Evolutionary conservation across 2,888 invertebrate genomes (phyloP), one percentile per base, ranked within the genome.

Genomic region (Lydus trimaculatus): DNA sequence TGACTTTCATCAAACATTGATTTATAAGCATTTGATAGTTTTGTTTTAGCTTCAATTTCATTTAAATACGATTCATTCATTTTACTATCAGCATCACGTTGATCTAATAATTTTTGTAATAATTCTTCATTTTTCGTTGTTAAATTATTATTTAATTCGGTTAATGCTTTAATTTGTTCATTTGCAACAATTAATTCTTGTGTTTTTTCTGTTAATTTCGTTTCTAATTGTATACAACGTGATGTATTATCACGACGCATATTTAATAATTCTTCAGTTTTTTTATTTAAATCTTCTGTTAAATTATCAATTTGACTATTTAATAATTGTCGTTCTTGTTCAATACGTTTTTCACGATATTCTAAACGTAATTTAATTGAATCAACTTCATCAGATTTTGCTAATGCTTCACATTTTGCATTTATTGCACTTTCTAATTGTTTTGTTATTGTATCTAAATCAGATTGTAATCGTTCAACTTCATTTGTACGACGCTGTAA

Each of bases 11-110:
- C 92, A 77, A 91, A 89, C 85, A 94, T 91, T 36, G 89, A 90
- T 86, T 95, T 95, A 81, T 96, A 96, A 13, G 97, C 86, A 73
- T 94, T 92, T 2, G 94, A 91, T 65, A 98, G 87, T 86, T 94
- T 94, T 0, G 91, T 91, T 86, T 96, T 96, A 3, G 96, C 93
- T 70, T 92, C 90, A 20, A 97, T 86, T 87, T 98, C 97, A 78
- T 93, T 95, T 89, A 83, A 90, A 88, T 88, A 95, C 86, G 89
- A 91, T 87, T 86, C 91, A 86, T 87, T 87, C 77, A 82, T 86
- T 81, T 87, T 88, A 72, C 89, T 87, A 69, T 83, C 79, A 2
- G 85, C 83, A 67, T 94, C 90, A 76, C 91, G 90, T 73, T 94
- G 92, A 78, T 91, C 90, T 81, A 91, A 89, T 69, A 95, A 86